Conservation (phyloP, 1,140 invertebrate genomes). For the Lordiphosa collinella region DNA sequence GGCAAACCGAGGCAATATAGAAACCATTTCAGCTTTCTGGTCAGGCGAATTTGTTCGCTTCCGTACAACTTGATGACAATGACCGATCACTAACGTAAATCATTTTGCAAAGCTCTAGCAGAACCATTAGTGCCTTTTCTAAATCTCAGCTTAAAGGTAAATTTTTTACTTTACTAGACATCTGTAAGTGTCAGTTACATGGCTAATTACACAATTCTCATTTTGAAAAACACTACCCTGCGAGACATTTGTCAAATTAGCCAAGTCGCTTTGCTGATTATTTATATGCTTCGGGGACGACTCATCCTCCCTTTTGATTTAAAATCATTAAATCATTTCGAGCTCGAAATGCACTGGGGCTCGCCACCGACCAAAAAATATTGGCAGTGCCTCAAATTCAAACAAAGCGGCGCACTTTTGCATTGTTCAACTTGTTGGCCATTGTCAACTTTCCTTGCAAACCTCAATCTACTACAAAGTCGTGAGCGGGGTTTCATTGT, state of each 20-base stretch:
- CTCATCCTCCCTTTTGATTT: neutral
- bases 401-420: slow-evolving; percentile 2
- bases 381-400: neutral
- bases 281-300: neutral
- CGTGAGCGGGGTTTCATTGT: neutral
- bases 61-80: too few relatives aligned
- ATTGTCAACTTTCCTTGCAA: slow-evolving; percentile 10
- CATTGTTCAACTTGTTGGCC: neutral
- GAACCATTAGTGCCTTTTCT: neutral
- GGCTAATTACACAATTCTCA: neutral
- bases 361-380: slow-evolving; percentile 4
- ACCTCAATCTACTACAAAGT: neutral
- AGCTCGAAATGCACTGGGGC: slow-evolving; percentile 6
- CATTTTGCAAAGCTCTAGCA: neutral
- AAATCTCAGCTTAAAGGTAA: neutral
- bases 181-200: slow-evolving; percentile 3
- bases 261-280: neutral
- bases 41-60: too few relatives aligned
- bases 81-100: too few relatives aligned
- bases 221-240: neutral
- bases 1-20: too few relatives aligned
- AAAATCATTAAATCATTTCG: slow-evolving; percentile 8
- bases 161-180: slow-evolving; percentile 2
- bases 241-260: neutral
- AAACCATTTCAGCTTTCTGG: too few relatives aligned